Evolutionary conservation across 2,113 vertebrate species (phyloP), one percentile per base, ranked within the genome.

Genomic region (Telmatochromis sp.): DNA sequence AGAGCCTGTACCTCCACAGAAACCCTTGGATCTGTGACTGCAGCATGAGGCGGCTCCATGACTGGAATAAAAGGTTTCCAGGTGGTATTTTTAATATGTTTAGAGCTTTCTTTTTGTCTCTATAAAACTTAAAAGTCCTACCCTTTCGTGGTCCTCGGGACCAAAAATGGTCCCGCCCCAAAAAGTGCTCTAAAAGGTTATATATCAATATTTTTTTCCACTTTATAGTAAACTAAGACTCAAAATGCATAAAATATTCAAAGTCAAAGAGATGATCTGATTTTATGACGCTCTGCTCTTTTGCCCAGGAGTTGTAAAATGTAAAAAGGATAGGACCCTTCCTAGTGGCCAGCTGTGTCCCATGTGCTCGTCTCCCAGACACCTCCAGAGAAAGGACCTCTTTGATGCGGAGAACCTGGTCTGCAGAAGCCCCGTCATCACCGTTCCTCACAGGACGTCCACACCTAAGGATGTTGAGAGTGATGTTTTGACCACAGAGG

Each of bases 1-100:
- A 99, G 87, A 98, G 94, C 80, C 93, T 99, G 54, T 97, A 95
- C 78, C 97, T 99, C 84, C 97, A 99, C 13, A 97, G 97, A 2
- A 99, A 99, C 86, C 98, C 97, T 0, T 99, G 98, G 98, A 80
- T 85, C 19, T 99, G 98, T 21, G 98, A 97, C 93, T 99, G 98
- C 86, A 87, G 63, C 7, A 94, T 99, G 91, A 92, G 82, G 9
- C 97, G 98, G 98, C 37, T 99, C 0, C 93, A 94, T 58, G 88
- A 94, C 7, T 99, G 98, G 98, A 92, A 89, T 31, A 93, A 95
- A 37, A 90, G 28, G 11, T 92, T 95, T 82, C 91, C 94, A 96
- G 98, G 98, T 99, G 88, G 94, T 94, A 14, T 2, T 17, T 70
- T 42, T 49, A 7, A 75, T 19, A 28, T 73, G 26, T n/a, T 51